These are phyloP conservation scores for Polyploca ridens DNA, from an alignment of 2,888 invertebrate genomes.

Conservation along the genomic window DNA sequence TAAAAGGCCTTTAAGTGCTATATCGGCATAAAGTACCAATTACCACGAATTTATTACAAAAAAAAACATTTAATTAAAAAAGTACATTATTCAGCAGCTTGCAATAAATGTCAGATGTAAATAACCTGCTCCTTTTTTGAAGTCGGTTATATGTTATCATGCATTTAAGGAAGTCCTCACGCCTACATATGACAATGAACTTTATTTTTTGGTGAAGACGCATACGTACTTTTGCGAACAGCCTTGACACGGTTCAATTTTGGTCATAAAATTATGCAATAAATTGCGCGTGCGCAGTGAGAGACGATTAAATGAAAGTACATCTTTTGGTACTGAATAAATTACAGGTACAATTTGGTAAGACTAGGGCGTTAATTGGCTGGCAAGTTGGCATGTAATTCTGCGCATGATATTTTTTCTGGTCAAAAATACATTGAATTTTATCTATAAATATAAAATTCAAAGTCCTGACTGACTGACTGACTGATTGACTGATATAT, in stretches of 20 bases:
- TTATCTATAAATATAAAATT: no score
- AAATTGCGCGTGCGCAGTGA: not conserved
- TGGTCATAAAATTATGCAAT: not conserved
- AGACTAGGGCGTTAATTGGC: no score
- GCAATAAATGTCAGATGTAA: constrained; percentile 3
- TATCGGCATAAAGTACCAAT: not conserved
- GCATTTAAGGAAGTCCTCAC: constrained; percentile 4
- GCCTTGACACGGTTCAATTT: not conserved
- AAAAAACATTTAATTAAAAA: not conserved
- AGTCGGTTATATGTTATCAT: not conserved
- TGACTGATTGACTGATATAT: no score
- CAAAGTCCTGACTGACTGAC: no score
- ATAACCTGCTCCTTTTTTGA: not conserved
- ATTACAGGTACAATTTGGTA: not conserved
- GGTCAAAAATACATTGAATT: no score
- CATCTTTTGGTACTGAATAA: not conserved
- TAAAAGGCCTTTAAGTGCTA: no score
- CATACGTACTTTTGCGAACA: not conserved
- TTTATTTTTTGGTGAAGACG: constrained; percentile 3
- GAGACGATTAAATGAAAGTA: not conserved
- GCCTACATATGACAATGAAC: constrained; percentile 5
- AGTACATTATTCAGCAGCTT: not conserved
- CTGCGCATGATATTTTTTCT: not conserved
- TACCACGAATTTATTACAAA: no score
- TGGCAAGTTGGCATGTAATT: no score